Evolutionary conservation across 92 coral and sea anemone species (phyloP), one percentile per base, ranked within the genome.

Genomic region (Zoanthus sociatus): DNA sequence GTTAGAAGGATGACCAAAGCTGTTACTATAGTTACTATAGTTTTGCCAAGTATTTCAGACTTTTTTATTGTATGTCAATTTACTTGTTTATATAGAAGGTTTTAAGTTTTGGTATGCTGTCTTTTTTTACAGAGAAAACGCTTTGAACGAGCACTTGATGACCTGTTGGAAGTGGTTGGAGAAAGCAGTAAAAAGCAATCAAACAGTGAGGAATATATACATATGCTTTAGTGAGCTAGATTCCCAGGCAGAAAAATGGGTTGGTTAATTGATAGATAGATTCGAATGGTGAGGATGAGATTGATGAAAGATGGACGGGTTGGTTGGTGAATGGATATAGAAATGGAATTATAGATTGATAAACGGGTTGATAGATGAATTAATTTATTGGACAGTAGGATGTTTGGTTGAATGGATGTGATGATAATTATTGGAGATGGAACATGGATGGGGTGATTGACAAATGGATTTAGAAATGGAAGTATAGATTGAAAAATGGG

Each of bases 131-230:
- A 79, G 84, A 63, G 33, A 37, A 63, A 60, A 67, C n/a, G 17
- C 6, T n/a, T 45, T 79, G 55, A 44, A 16, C 53, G 67, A 79
- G 37, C 71, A 42, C 84, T 79, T 44, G 37, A 33, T 42, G 44
- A 79, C 8, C 46, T 79, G 58, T 64, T 79, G 13, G 56, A 15
- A 17, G 54, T 31, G 3, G 70, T 79, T 21, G 53, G 11, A 60
- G 58, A 37, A 79, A 79, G 56, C 42, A 42, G 18, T 42, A 37
- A 63, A 61, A 79, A 63, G 30, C 71, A 17, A 33, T 2, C 54
- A 42, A 67, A 79, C 11, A 54, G 73, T 63, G 26, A 61, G 84
- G n/a, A 30, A 12, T 18, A 53, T 33, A 54, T 32, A 61, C 15
- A 8, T 37, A 16, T 26, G 21, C 16, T 4, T 75, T 48, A 76